Conservation (phyloP, 2,113 vertebrate species). For the Corythoichthys haematopterus region DNA sequence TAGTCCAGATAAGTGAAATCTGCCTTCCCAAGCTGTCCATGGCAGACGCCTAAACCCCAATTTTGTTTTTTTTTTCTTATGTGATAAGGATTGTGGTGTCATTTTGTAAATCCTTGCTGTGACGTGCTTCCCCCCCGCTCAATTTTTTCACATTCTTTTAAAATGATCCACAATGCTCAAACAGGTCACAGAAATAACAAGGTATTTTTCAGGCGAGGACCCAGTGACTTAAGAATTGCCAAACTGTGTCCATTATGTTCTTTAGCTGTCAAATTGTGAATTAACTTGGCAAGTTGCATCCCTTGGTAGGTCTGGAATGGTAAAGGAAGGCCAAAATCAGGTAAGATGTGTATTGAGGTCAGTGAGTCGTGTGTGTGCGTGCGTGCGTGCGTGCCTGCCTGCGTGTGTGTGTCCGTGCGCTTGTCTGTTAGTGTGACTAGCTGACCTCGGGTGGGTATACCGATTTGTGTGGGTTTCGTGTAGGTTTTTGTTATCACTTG, state of each 20-base stretch:
- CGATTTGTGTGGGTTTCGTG: constrained; percentile 16
- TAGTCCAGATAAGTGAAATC: neutral
- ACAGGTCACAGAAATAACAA: constrained; percentile 1
- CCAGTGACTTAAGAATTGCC: neutral
- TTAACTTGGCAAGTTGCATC: constrained; percentile 33
- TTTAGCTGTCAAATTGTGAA: constrained; percentile 34
- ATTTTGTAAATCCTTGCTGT: constrained; percentile 52
- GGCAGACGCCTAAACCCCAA: constrained; percentile 15
- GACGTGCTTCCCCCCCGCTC: constrained; percentile 32
- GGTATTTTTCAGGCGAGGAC: neutral
- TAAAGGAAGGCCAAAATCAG: constrained; percentile 67
- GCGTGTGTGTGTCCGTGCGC: neutral
- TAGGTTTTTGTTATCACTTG: constrained; percentile 39
- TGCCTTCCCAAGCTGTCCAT: constrained; percentile 41
- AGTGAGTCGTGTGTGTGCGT: constrained; percentile 4
- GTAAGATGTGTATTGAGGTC: constrained; percentile 64
- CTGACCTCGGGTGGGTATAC: constrained; percentile 61
- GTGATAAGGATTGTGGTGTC: constrained; percentile 19
- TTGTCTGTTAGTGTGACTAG: constrained; percentile 3
- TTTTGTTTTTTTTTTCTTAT: constrained; percentile 6
- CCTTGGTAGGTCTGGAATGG: constrained; percentile 45
- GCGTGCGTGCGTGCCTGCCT: constrained; percentile 2
- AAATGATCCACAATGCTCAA: neutral
- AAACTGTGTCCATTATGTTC: constrained; percentile 1
- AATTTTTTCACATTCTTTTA: neutral